phyloP scores from a whole-genome alignment of 1,140 invertebrate genomes.

The Pseudomyrmex dendroicus region DNA sequence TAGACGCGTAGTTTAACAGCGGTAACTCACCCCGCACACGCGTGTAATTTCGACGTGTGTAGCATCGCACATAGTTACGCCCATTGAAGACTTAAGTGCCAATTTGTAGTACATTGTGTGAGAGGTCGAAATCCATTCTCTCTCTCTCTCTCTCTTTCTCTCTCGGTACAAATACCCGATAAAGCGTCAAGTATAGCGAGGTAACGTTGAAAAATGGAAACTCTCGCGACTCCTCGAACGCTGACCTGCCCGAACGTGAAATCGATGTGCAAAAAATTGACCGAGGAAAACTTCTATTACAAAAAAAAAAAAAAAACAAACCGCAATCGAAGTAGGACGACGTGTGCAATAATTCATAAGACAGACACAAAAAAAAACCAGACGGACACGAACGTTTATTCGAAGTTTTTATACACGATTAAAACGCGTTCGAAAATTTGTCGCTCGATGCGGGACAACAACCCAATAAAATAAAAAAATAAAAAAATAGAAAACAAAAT shows the following conservation, averaged over 20 bases:
- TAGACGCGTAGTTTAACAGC: background rate
- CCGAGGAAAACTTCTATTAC: too few relatives aligned
- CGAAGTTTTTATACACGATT: constrained; percentile 2
- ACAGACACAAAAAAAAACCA: background rate
- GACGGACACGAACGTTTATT: constrained; percentile 10
- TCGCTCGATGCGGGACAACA: background rate
- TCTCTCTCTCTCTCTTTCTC: too few relatives aligned
- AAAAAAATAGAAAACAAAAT: background rate
- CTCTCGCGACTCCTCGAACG: too few relatives aligned
- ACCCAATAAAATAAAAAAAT: background rate
- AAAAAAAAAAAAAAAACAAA: background rate
- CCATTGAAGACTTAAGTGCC: background rate
- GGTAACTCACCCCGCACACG: background rate
- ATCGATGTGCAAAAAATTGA: too few relatives aligned
- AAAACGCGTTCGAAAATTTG: constrained; percentile 21
- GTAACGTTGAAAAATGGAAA: too few relatives aligned
- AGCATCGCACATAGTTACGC: too few relatives aligned
- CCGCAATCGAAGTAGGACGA: background rate
- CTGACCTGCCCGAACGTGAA: too few relatives aligned
- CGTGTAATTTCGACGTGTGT: background rate
- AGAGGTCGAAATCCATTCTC: too few relatives aligned
- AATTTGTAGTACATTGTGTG: too few relatives aligned
- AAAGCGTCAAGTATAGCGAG: too few relatives aligned
- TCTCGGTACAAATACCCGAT: too few relatives aligned
- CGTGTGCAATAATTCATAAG: background rate